Conservation (phyloP, 1,140 invertebrate genomes). For the Palaemon carinicauda region DNA sequence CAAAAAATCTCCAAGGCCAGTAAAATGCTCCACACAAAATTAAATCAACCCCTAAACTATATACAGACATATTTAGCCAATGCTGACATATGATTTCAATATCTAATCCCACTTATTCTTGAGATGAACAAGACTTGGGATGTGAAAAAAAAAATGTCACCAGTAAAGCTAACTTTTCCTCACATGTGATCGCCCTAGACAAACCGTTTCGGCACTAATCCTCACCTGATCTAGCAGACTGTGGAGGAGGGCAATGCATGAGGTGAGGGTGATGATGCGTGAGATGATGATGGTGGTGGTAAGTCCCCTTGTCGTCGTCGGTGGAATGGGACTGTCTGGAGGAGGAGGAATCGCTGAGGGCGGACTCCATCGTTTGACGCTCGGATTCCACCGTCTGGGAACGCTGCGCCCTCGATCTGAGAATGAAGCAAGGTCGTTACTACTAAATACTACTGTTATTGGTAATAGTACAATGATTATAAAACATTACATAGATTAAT, state of each 20-base stretch:
- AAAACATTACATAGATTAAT: neutral
- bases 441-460: neutral
- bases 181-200: neutral
- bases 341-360: constrained; percentile 56
- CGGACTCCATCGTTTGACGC: constrained; percentile 53
- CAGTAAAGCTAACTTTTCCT: no score
- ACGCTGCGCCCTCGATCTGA: constrained; percentile 39
- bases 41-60: no score
- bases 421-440: neutral
- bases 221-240: constrained; percentile 19
- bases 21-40: no score
- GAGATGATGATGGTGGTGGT: constrained; percentile 40
- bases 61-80: no score
- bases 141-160: no score
- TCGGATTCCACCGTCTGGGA: constrained; percentile 56
- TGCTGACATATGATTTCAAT: no score
- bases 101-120: no score
- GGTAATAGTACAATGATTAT: neutral
- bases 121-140: no score
- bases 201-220: neutral
- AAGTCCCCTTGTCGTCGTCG: constrained; percentile 51
- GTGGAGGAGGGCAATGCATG: constrained; percentile 9
- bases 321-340: constrained; percentile 49
- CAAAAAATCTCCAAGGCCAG: no score
- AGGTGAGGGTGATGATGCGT: constrained; percentile 58